Percentiles rank a stretch among this genome's conserved stretches.
phyloP scores from a whole-genome alignment of 1,140 invertebrate species.

The Drosophila rhopaloa region DNA sequence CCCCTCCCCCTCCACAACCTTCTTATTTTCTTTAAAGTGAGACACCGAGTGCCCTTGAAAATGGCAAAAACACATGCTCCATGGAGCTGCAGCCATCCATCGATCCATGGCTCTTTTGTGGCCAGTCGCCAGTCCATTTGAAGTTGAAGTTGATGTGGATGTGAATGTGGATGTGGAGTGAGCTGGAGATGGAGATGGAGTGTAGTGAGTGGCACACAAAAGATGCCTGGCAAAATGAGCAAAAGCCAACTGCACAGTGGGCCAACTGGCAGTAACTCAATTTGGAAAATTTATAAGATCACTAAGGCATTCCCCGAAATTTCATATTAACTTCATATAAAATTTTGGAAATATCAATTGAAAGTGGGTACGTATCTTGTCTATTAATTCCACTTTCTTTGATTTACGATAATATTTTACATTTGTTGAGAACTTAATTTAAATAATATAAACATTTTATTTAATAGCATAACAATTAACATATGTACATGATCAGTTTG shows the following conservation, averaged over 20 bases:
- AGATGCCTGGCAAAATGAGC: conserved; percentile 42
- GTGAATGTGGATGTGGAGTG: conserved; percentile 9
- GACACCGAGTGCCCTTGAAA: conserved; percentile 69
- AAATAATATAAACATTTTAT: too few relatives aligned
- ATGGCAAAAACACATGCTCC: conserved; percentile 74
- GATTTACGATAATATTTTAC: too few relatives aligned
- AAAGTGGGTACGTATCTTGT: too few relatives aligned
- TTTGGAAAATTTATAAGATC: not conserved
- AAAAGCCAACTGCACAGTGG: conserved; percentile 25
- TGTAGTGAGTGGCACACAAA: conserved; percentile 46
- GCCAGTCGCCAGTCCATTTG: conserved; percentile 40
- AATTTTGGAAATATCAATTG: not conserved
- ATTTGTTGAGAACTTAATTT: too few relatives aligned
- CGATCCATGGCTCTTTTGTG: conserved; percentile 46
- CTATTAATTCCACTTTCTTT: too few relatives aligned
- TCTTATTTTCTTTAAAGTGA: not conserved
- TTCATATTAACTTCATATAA: not conserved
- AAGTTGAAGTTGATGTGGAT: conserved; percentile 23
- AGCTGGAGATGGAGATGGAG: conserved; percentile 8
- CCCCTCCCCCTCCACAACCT: not conserved
- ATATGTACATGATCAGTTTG: too few relatives aligned
- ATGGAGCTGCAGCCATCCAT: conserved; percentile 36
- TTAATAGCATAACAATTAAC: too few relatives aligned
- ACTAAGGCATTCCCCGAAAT: not conserved
- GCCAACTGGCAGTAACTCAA: not conserved